These are phyloP conservation scores for Idaea biselata DNA, from an alignment of 2,888 invertebrate species.

Conservation along the genomic window DNA sequence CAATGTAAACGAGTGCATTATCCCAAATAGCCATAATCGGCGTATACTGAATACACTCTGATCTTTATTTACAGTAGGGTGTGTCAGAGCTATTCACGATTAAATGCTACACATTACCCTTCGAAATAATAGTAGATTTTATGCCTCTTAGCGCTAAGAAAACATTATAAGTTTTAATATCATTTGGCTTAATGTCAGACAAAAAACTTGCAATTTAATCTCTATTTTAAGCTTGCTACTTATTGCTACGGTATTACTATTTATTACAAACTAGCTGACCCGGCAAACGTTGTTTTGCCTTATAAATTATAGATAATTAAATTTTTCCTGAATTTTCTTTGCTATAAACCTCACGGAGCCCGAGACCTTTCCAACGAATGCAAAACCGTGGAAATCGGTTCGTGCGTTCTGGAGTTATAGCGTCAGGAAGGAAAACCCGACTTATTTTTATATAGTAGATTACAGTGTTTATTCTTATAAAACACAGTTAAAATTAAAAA, in stretches of 20 bases:
- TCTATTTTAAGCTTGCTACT: background rate
- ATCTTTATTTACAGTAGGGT: slow-evolving; percentile 36
- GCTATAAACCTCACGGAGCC: too few species aligned
- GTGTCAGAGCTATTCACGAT: slow-evolving; percentile 17
- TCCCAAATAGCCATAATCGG: slow-evolving; percentile 54
- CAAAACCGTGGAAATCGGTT: too few species aligned
- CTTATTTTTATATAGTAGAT: too few species aligned
- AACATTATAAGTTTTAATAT: background rate
- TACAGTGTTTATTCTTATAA: too few species aligned
- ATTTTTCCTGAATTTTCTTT: too few species aligned
- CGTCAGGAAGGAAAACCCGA: too few species aligned
- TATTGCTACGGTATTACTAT: background rate
- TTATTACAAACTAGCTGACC: background rate
- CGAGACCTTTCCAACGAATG: too few species aligned
- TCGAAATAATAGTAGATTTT: background rate
- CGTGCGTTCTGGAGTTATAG: too few species aligned
- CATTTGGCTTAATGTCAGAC: background rate
- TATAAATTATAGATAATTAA: too few species aligned
- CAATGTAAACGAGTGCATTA: slow-evolving; percentile 54
- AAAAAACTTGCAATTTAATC: background rate
- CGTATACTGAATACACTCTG: slow-evolving; percentile 35
- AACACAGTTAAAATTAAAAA: too few species aligned
- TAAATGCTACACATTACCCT: background rate
- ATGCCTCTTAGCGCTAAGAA: background rate
- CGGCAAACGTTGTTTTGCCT: too few species aligned